Conservation (phyloP, 2,113 vertebrate genomes). For the Trematomus loennbergii region DNA sequence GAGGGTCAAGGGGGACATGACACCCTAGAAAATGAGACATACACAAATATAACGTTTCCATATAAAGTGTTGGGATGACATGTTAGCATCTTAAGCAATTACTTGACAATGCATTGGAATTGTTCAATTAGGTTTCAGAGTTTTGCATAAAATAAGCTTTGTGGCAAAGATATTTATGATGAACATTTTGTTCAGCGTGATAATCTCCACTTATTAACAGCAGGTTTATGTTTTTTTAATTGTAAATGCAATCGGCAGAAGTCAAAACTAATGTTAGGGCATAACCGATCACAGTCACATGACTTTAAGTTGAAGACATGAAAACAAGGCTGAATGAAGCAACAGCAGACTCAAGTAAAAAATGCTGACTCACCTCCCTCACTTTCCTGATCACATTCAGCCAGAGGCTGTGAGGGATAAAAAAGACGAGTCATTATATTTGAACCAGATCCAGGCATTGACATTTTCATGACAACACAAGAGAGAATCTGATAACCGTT, state of each 20-base stretch:
- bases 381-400: constrained; percentile 85
- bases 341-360: not conserved
- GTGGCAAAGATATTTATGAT: too few relatives aligned
- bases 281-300: too few relatives aligned
- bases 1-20: constrained; percentile 71
- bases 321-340: not conserved
- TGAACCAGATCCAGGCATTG: not conserved
- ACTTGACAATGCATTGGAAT: too few relatives aligned
- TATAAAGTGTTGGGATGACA: too few relatives aligned
- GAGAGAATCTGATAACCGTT: not conserved
- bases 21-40: constrained; percentile 62
- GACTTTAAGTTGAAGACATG: not conserved
- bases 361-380: constrained; percentile 83
- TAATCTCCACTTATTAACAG: too few relatives aligned
- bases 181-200: too few relatives aligned
- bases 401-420: constrained; percentile 81
- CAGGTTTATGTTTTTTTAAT: too few relatives aligned
- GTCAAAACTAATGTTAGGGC: too few relatives aligned
- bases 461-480: not conserved
- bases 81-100: too few relatives aligned
- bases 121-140: too few relatives aligned
- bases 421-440: constrained; percentile 13
- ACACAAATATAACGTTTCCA: not conserved
- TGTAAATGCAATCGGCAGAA: too few relatives aligned
- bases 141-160: too few relatives aligned